phyloP scores from a whole-genome alignment of 2,797 vertebrate genomes.

The Chiloscyllium punctatum region DNA sequence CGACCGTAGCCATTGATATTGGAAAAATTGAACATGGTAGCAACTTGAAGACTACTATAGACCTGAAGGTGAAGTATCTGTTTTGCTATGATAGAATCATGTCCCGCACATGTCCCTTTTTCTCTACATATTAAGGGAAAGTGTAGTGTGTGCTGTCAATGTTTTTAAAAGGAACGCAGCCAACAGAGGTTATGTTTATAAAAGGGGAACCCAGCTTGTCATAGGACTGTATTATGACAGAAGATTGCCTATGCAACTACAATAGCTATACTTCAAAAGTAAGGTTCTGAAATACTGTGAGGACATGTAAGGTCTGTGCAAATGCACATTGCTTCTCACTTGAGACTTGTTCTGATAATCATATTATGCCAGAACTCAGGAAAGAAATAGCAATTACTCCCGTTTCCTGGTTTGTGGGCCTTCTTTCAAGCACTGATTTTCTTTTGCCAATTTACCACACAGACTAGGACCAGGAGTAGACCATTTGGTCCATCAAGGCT shows the following conservation, averaged over 20 bases:
- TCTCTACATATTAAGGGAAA: background rate
- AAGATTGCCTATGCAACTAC: background rate
- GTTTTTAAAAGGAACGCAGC: too few relatives aligned
- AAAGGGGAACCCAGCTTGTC: background rate
- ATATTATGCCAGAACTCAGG: background rate
- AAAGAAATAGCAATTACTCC: background rate
- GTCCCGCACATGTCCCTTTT: background rate
- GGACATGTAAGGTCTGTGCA: background rate
- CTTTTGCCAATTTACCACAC: too few relatives aligned
- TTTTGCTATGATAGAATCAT: background rate
- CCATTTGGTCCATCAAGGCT: too few relatives aligned
- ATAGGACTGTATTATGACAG: background rate
- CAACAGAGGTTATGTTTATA: background rate
- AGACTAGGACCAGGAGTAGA: too few relatives aligned
- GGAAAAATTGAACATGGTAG: slow-evolving; percentile 50
- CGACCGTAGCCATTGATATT: slow-evolving; percentile 53
- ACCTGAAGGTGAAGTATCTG: slow-evolving; percentile 51
- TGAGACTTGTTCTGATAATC: background rate
- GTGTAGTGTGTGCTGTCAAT: background rate
- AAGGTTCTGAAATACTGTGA: background rate
- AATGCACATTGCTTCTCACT: background rate
- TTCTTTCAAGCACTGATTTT: background rate
- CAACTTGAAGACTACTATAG: slow-evolving; percentile 50
- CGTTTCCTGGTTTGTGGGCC: background rate
- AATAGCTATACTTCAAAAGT: background rate